Conservation (phyloP, 2,113 vertebrate species). For the Felis chaus region DNA sequence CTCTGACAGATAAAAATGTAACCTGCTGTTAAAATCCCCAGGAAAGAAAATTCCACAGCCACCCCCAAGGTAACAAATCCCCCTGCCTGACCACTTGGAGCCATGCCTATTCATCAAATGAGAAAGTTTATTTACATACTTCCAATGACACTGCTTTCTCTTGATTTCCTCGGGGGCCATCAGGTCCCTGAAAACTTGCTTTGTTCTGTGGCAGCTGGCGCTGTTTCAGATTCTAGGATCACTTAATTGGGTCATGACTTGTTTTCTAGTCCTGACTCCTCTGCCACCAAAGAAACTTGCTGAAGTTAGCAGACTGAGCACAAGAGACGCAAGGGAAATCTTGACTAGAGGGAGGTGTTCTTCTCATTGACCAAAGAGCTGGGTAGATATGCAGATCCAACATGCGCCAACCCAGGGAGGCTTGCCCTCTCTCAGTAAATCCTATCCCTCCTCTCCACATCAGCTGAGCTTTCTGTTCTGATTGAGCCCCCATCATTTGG, state of each 20-base stretch:
- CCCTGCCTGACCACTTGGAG: not conserved
- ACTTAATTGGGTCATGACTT: slow-evolving; percentile 16
- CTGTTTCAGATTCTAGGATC: not conserved
- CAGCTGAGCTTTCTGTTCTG: not conserved
- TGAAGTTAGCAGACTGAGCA: not conserved
- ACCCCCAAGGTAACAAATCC: slow-evolving; percentile 71
- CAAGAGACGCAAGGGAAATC: not conserved
- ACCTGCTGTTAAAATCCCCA: slow-evolving; percentile 63
- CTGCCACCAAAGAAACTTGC: not conserved
- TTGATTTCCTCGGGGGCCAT: slow-evolving; percentile 2
- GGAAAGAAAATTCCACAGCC: slow-evolving; percentile 66
- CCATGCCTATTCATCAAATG: slow-evolving; percentile 14
- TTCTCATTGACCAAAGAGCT: not conserved
- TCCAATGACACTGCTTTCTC: slow-evolving; percentile 44
- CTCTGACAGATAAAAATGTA: slow-evolving; percentile 58
- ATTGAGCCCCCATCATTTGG: not conserved
- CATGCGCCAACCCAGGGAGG: fast-evolving
- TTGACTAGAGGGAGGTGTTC: not conserved
- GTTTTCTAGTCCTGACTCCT: slow-evolving; percentile 23
- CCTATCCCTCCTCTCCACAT: not conserved
- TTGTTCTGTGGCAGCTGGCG: slow-evolving; percentile 21
- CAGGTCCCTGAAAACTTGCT: not conserved
- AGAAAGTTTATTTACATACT: slow-evolving; percentile 58
- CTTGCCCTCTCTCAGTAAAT: not conserved
- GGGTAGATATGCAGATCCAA: not conserved